Evolutionary conservation across 2,797 vertebrate genomes (phyloP).

Genomic region (Acrossocheilus wenchowensis): DNA sequence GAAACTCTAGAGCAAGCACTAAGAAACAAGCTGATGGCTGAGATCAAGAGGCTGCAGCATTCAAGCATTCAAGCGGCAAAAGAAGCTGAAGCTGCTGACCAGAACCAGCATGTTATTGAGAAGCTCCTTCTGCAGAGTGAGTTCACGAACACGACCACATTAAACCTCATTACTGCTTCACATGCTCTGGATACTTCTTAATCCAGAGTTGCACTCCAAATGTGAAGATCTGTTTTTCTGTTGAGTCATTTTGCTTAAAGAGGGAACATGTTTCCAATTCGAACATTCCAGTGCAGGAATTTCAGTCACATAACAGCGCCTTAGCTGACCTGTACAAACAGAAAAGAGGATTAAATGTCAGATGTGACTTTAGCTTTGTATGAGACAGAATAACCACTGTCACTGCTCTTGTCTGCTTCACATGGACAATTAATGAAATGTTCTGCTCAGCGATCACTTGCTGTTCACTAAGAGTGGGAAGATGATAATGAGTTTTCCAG

Average conservation of each 20-base stretch:
- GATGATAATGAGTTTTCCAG: conserved; percentile 58
- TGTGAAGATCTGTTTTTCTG: conserved; percentile 29
- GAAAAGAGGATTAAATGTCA: conserved; percentile 28
- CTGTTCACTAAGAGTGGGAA: conserved; percentile 13
- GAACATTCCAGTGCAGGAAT: conserved; percentile 67
- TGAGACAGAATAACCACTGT: conserved; percentile 26
- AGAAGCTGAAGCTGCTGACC: conserved; percentile 88
- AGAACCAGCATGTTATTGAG: conserved; percentile 89
- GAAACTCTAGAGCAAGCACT: conserved; percentile 93
- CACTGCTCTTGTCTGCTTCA: not conserved
- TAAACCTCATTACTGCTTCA: conserved; percentile 3
- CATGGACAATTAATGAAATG: conserved; percentile 15
- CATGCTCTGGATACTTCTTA: not conserved
- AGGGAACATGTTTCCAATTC: conserved; percentile 42
- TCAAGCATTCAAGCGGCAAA: conserved; percentile 89
- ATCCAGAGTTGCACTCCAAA: not conserved
- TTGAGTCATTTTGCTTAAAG: conserved; percentile 33
- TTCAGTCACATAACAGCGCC: conserved; percentile 69
- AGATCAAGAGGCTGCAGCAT: conserved; percentile 93
- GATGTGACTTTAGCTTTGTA: conserved; percentile 23
- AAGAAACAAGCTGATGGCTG: conserved; percentile 88
- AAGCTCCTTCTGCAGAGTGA: conserved; percentile 95
- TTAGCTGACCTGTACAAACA: not conserved
- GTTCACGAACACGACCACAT: conserved; percentile 45
- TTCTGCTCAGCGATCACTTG: not conserved